Evolutionary conservation across 2,113 vertebrate genomes (phyloP), one percentile per base, ranked within the genome.

Genomic region (Crotalus tigris): DNA sequence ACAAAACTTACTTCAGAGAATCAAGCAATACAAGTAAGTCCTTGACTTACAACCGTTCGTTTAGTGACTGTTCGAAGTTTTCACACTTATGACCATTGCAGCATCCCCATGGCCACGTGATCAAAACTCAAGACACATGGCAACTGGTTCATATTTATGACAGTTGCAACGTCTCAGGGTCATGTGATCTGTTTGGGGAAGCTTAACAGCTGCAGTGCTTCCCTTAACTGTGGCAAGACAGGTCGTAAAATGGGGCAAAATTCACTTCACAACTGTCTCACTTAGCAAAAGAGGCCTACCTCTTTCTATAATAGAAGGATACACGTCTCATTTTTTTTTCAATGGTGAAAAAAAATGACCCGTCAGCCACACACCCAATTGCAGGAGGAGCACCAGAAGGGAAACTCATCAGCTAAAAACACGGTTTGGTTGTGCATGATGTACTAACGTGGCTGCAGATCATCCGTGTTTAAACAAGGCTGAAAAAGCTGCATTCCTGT

Each of bases 291-390:
- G 29, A 69, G 64, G 29, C 17, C 61, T 69, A n/a, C 29, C 64
- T 69, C 64, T 69, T 54, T 69, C 69, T 4, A 5, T 55, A 91
- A 89, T 39, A 88, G 75, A 0, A 2, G 44, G 46, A 92, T 87
- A 90, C 94, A 96, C 92, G 93, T 90, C 81, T 90, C 87, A 94
- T 93, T 94, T 94, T 57, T 88, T 49, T 89, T 49, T 85, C 91
- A 93, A 81, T 29, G 39, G 44, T 92, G 91, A 89, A 75, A 15
- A 69, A 69, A 44, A 44, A 92, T 87, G 61, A 29, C 26, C 44
- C 44, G 93, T n/a, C 3, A 89, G 81, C 21, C 21, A 90, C 57
- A 23, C 44, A 23, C 44, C 85, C 75, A 81, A 44, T 44, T 81
- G 7, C 33, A 39, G 75, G 75, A 81, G 75, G 75, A 81, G 33